A percentile compares a stretch with the other conserved stretches of the same genome.
Conservation (phyloP, 2,888 invertebrate species). For the Anoncus sp. region DNA sequence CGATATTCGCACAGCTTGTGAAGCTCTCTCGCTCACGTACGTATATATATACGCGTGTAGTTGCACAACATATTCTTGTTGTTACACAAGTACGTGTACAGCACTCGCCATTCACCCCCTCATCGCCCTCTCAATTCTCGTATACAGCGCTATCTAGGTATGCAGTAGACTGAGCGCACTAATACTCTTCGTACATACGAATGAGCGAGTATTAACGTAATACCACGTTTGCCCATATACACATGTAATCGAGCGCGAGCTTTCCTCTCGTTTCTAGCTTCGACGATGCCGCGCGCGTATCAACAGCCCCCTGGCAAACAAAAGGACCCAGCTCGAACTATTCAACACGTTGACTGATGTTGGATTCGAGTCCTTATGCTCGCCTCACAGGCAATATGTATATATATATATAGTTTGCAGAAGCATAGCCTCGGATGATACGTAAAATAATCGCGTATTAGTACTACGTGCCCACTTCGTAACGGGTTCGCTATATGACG, state of each 20-base stretch:
- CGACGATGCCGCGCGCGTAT: not conserved
- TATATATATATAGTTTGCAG: not conserved
- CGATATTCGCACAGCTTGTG: constrained; percentile 20
- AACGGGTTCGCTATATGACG: not conserved
- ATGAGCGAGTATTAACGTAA: constrained; percentile 33
- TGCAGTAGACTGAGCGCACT: not conserved
- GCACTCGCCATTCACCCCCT: constrained; percentile 16
- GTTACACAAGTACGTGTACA: constrained; percentile 5
- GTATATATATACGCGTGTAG: not conserved
- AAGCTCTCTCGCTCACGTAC: not conserved
- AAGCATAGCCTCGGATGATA: not conserved
- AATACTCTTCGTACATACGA: constrained; percentile 24
- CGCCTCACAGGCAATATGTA: not conserved
- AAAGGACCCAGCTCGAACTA: not conserved
- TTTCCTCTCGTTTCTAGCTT: constrained; percentile 11
- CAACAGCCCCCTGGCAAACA: not conserved
- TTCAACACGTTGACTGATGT: not conserved
- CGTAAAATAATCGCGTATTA: constrained; percentile 27
- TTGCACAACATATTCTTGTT: not conserved
- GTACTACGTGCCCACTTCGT: constrained; percentile 15
- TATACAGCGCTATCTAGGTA: not conserved
- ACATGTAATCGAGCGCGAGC: constrained; percentile 25
- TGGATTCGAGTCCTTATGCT: not conserved
- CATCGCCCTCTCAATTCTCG: constrained; percentile 6
- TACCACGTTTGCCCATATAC: constrained; percentile 5